Base-by-base conservation (phyloP, 1,140 invertebrate genomes). In the Drosophila tropicalis region DNA sequence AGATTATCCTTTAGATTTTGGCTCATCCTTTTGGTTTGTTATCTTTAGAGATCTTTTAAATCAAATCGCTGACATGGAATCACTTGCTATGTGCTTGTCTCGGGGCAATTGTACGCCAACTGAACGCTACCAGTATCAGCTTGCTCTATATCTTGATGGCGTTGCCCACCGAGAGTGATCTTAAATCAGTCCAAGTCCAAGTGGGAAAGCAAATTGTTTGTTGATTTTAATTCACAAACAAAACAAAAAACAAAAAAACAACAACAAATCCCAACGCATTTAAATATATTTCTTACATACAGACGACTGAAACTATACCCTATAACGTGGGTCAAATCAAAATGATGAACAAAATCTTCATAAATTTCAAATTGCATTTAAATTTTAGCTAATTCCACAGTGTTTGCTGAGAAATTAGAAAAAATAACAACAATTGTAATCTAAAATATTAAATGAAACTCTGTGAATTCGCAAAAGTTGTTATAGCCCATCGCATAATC, bases 81-180 rank as follows among this genome's bases (percentile, higher is more conserved):
- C 9, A 51, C 7, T 3, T 1, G 9, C 3, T 51, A 39, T 17
- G 13, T 62, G 61, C 68, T 17, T 51, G 29, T 70, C 72, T 55
- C 63, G 61, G 65, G 67, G 67, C 64, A 58, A 36, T 67, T 56
- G 58, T 56, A 39, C 55, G 81, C 79, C 72, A 62, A 87, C 72
- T 62, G 61, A 55, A 64, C 32, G 25, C 54, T 55, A 44, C 34
- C 47, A 69, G 68, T 41, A 55, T 51, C 44, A 51, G 44, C 44
- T 51, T 68, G 65, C 71, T 40, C 62, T 62, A 78, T 89, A 89
- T 80, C 84, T 87, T 63, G 47, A 58, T 56, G 68, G 29, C 34
- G 39, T 60, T 61, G 41, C 66, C 54, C 55, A 67, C 54, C 12
- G 36, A 67, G 17, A n/a, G 19, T 19, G 29, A 51, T 51, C 73